A percentile compares a stretch with the other conserved stretches of the same genome.
Evolutionary conservation across 1,140 invertebrate species (phyloP).

Genomic region (Drosophila takahashii): DNA sequence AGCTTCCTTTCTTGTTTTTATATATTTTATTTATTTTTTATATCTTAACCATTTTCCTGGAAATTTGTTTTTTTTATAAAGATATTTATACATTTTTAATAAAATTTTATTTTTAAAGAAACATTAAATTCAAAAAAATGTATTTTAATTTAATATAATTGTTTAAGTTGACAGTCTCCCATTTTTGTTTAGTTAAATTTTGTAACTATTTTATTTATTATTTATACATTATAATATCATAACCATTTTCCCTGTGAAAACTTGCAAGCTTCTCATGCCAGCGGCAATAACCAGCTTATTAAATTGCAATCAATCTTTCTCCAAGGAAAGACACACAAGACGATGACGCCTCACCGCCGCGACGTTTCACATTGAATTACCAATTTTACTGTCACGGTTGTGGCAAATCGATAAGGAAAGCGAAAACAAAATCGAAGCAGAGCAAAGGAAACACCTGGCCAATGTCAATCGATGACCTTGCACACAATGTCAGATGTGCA

Average conservation of each 20-base stretch:
- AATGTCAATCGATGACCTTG: conserved; percentile 75
- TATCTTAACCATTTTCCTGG: no score
- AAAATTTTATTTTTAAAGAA: no score
- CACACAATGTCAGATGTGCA: conserved; percentile 38
- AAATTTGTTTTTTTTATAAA: no score
- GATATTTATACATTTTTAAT: no score
- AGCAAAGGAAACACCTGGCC: conserved; percentile 45
- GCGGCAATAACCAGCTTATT: conserved; percentile 38
- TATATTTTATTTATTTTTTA: no score
- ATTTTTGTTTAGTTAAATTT: no score
- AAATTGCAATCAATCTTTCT: conserved; percentile 51
- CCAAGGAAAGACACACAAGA: conserved; percentile 9
- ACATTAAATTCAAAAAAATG: no score
- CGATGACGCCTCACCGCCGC: conserved; percentile 22
- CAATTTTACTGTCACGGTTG: conserved; percentile 28
- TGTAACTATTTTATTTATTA: no score
- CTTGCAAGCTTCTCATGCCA: not conserved
- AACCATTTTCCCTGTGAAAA: not conserved
- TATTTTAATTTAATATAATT: no score
- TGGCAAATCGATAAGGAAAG: conserved; percentile 47
- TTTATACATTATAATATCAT: no score
- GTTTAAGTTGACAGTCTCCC: no score
- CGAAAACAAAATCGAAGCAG: conserved; percentile 45
- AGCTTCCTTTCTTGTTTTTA: no score
- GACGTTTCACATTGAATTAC: conserved; percentile 31